Percentiles rank a stretch among this genome's conserved stretches.
Evolutionary conservation across 2,888 invertebrate genomes (phyloP).

Genomic region (Tachystola acroxantha): DNA sequence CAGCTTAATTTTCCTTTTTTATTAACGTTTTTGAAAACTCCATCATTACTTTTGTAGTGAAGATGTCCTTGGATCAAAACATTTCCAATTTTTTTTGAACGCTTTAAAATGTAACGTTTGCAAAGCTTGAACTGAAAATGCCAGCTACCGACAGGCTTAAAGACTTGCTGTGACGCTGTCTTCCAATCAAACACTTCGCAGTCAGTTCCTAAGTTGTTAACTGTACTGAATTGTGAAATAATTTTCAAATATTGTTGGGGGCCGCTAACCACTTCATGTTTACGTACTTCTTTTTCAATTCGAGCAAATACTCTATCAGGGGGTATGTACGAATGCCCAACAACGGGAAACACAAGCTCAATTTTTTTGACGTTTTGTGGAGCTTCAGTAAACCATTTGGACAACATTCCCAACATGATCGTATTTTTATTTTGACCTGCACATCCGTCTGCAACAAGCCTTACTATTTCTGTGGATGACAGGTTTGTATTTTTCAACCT

Average conservation of each 20-base stretch:
- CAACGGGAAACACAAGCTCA: slow-evolving; percentile 22
- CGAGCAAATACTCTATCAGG: slow-evolving; percentile 17
- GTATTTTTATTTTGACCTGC: slow-evolving; percentile 25
- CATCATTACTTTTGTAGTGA: slow-evolving; percentile 18
- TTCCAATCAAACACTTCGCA: slow-evolving; percentile 21
- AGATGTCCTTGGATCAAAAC: slow-evolving; percentile 19
- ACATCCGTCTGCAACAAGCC: slow-evolving; percentile 22
- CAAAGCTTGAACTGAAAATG: slow-evolving; percentile 18
- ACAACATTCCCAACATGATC: slow-evolving; percentile 16
- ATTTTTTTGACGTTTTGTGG: slow-evolving; percentile 12
- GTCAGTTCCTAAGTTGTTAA: slow-evolving; percentile 11
- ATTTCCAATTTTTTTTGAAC: slow-evolving; percentile 19
- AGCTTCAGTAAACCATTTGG: slow-evolving; percentile 15
- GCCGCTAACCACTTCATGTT: slow-evolving; percentile 14
- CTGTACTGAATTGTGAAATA: slow-evolving; percentile 16
- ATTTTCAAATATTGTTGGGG: slow-evolving; percentile 16
- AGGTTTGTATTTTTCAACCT: slow-evolving; percentile 8
- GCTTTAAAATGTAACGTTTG: slow-evolving; percentile 18
- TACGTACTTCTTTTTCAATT: slow-evolving; percentile 17
- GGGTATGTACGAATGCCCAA: slow-evolving; percentile 19
- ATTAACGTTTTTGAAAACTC: slow-evolving; percentile 4
- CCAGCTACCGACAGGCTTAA: slow-evolving; percentile 18
- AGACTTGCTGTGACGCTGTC: slow-evolving; percentile 15
- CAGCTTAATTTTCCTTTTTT: slow-evolving; percentile 10
- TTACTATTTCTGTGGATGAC: slow-evolving; percentile 11